Percentiles rank a stretch among this genome's conserved stretches.
Evolutionary conservation across 2,888 invertebrate species (phyloP).

Genomic region (Subacronicta megacephala): DNA sequence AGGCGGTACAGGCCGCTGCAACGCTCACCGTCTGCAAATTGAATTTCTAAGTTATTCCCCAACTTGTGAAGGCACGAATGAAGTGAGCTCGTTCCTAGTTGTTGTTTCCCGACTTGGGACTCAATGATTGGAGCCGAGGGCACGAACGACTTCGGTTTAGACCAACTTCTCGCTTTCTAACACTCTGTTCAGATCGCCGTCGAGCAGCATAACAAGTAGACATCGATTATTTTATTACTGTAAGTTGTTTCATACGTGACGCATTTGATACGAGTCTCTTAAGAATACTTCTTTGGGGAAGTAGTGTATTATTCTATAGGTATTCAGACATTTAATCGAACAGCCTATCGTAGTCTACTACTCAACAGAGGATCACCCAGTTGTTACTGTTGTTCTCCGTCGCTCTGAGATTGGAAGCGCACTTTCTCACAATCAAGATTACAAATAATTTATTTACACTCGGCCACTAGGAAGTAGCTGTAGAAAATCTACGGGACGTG

Average conservation of each 20-base stretch:
- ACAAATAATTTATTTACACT: no score
- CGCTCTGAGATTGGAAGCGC: no score
- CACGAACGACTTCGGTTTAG: conserved; percentile 63
- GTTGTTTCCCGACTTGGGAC: conserved; percentile 73
- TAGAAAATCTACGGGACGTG: no score
- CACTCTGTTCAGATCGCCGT: conserved; percentile 43
- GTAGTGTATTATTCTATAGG: conserved; percentile 24
- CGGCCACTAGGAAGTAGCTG: no score
- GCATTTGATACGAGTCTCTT: conserved; percentile 7
- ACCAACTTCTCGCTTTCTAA: conserved; percentile 57
- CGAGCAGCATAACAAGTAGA: conserved; percentile 40
- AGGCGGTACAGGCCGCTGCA: conserved; percentile 65
- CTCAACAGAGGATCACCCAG: no score
- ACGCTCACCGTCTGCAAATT: conserved; percentile 78
- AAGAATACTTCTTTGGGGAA: conserved; percentile 9
- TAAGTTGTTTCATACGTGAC: conserved; percentile 30
- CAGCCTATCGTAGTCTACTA: no score
- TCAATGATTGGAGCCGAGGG: conserved; percentile 73
- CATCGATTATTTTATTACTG: conserved; percentile 51
- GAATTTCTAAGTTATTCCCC: conserved; percentile 85
- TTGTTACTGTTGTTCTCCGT: no score
- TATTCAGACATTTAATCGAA: neutral
- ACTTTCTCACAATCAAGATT: no score
- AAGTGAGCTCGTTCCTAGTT: conserved; percentile 80
- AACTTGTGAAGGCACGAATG: conserved; percentile 81